Percentiles rank a stretch among this genome's conserved stretches.
Evolutionary conservation across 2,113 vertebrate species (phyloP).

Genomic region (Poeciliopsis retropinna): DNA sequence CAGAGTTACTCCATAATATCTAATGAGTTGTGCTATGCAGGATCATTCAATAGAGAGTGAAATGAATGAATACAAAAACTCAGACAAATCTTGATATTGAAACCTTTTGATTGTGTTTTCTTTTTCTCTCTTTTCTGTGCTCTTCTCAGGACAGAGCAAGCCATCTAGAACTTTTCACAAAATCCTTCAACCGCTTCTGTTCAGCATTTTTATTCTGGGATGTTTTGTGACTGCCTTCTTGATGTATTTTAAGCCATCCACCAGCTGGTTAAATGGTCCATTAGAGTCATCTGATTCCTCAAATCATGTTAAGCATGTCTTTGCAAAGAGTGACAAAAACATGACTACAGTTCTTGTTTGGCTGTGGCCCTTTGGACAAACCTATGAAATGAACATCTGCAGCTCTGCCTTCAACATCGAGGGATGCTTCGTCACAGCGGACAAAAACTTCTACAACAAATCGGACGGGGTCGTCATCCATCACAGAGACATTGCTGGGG

Average conservation of each 20-base stretch:
- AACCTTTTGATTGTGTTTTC: conserved; percentile 7
- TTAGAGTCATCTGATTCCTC: conserved; percentile 91
- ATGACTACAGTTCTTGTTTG: conserved; percentile 92
- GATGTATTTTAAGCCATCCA: conserved; percentile 96
- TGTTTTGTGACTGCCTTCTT: conserved; percentile 95
- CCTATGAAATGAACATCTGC: conserved; percentile 90
- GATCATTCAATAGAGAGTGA: too few relatives aligned
- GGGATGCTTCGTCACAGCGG: conserved; percentile 91
- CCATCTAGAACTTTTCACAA: conserved; percentile 91
- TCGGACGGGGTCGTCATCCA: conserved; percentile 95
- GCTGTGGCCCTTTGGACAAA: conserved; percentile 97
- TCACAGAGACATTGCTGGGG: conserved; percentile 91
- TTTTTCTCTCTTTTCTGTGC: conserved; percentile 16
- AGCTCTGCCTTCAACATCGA: conserved; percentile 91
- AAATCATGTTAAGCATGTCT: conserved; percentile 89
- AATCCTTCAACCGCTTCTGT: conserved; percentile 93
- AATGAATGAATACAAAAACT: too few relatives aligned
- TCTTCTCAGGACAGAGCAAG: conserved; percentile 91
- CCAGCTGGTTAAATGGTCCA: conserved; percentile 90
- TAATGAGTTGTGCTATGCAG: neutral
- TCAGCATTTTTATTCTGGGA: conserved; percentile 89
- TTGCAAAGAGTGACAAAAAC: conserved; percentile 88
- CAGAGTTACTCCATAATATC: conserved; percentile 3
- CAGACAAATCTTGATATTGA: neutral
- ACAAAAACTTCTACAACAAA: conserved; percentile 90